Percentiles rank a stretch among this genome's conserved stretches.
phyloP scores from a whole-genome alignment of 2,888 invertebrate genomes.

The Lycocerus yunnanus region DNA sequence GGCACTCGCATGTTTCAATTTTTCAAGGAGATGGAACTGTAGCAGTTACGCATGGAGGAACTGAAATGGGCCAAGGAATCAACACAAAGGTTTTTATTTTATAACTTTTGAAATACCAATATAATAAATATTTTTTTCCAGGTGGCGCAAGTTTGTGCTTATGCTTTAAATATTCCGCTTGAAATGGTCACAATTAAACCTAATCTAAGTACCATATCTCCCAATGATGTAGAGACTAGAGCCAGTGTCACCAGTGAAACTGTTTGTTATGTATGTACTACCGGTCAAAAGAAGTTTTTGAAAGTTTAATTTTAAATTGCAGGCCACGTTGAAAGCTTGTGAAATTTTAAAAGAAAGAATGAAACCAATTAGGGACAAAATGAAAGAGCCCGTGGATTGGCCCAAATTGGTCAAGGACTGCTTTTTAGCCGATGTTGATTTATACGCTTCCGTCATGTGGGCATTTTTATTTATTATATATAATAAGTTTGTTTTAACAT shows the following conservation, averaged over 20 bases:
- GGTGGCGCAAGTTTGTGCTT: background rate
- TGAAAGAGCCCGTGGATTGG: conserved; percentile 61
- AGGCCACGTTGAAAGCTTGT: background rate
- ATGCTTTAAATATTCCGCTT: background rate
- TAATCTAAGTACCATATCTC: background rate
- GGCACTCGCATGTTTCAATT: background rate
- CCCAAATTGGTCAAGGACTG: conserved; percentile 61
- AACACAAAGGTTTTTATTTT: background rate
- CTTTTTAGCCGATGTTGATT: conserved; percentile 58
- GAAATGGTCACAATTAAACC: background rate
- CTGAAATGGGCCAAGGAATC: background rate
- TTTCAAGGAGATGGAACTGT: background rate
- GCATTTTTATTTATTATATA: no score
- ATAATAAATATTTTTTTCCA: conserved; percentile 51
- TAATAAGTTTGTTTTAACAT: no score
- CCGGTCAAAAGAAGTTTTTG: background rate
- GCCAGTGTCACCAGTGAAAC: background rate
- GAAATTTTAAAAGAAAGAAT: background rate
- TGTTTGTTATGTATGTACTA: background rate
- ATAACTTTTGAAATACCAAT: background rate
- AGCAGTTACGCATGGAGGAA: background rate
- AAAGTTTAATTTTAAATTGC: background rate
- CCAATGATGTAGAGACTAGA: background rate
- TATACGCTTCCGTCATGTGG: conserved; percentile 67
- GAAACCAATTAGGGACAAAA: conserved; percentile 60